Evolutionary conservation across 2,113 vertebrate species (phyloP).

Genomic region (Lipophrys pholis): DNA sequence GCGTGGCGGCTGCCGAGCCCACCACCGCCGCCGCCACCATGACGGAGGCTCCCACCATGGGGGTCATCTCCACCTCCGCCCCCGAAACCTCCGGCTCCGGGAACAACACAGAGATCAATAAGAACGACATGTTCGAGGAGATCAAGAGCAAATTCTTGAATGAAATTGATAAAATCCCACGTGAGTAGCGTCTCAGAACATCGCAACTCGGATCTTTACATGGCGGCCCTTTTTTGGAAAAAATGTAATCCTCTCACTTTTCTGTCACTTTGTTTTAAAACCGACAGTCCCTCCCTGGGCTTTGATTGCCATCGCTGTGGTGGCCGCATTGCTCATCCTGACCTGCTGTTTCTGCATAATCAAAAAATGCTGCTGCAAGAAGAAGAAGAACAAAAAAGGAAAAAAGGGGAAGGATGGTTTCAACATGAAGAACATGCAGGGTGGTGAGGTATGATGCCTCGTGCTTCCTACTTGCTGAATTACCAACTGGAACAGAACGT

Average conservation of each 20-base stretch:
- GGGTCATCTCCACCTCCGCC: slow-evolving; percentile 69
- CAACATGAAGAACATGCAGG: slow-evolving; percentile 98
- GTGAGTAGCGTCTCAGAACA: slow-evolving; percentile 80
- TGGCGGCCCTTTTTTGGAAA: too few relatives aligned
- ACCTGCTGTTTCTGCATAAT: slow-evolving; percentile 99
- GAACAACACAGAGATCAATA: slow-evolving; percentile 84
- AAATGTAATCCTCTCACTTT: neutral
- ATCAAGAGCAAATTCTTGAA: slow-evolving; percentile 95
- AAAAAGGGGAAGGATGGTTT: slow-evolving; percentile 95
- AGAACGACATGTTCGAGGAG: slow-evolving; percentile 90
- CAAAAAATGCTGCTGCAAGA: slow-evolving; percentile 99
- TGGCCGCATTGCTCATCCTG: slow-evolving; percentile 91
- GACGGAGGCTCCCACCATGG: slow-evolving; percentile 73
- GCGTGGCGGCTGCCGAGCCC: slow-evolving; percentile 75
- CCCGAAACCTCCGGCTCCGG: slow-evolving; percentile 81
- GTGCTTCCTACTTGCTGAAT: slow-evolving; percentile 18
- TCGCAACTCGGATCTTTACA: neutral
- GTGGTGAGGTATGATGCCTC: slow-evolving; percentile 80
- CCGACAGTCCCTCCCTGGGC: slow-evolving; percentile 94
- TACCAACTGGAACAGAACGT: slow-evolving; percentile 10
- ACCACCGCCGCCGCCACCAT: slow-evolving; percentile 68
- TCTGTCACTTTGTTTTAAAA: slow-evolving; percentile 9
- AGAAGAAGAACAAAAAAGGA: slow-evolving; percentile 98
- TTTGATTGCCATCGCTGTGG: slow-evolving; percentile 93
- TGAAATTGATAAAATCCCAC: slow-evolving; percentile 93